phyloP scores from a whole-genome alignment of 2,797 vertebrate species.

The Anisognathus igniventris region DNA sequence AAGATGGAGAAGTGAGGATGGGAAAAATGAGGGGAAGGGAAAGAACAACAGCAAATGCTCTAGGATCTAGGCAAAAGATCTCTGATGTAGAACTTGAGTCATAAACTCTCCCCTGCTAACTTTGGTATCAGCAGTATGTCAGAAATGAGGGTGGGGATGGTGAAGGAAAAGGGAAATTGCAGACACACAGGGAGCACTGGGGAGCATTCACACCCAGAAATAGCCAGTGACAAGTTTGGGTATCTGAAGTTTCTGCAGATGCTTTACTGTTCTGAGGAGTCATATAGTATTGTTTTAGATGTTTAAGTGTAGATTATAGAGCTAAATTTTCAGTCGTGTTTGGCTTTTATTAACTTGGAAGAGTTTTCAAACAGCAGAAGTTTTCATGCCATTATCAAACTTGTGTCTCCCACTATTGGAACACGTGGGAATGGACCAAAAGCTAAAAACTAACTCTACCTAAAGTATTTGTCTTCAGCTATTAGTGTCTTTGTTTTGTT shows the following conservation, averaged over 20 bases:
- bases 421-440: not conserved
- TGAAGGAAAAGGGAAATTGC: not conserved
- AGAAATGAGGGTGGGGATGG: not conserved
- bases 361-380: not conserved
- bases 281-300: not conserved
- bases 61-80: not conserved
- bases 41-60: not conserved
- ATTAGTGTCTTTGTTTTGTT: not conserved
- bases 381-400: not conserved
- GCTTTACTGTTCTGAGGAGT: not conserved
- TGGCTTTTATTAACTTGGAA: not conserved
- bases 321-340: not conserved
- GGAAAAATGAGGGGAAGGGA: not conserved
- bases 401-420: not conserved
- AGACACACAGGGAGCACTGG: not conserved
- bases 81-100: not conserved
- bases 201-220: not conserved
- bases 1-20: not conserved
- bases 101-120: not conserved
- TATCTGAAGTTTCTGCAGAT: not conserved
- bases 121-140: not conserved
- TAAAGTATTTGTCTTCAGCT: not conserved
- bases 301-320: not conserved
- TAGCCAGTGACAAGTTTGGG: not conserved
- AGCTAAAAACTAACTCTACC: not conserved